Conservation (phyloP, 2,888 invertebrate genomes). For the Cheilosia urbana region DNA sequence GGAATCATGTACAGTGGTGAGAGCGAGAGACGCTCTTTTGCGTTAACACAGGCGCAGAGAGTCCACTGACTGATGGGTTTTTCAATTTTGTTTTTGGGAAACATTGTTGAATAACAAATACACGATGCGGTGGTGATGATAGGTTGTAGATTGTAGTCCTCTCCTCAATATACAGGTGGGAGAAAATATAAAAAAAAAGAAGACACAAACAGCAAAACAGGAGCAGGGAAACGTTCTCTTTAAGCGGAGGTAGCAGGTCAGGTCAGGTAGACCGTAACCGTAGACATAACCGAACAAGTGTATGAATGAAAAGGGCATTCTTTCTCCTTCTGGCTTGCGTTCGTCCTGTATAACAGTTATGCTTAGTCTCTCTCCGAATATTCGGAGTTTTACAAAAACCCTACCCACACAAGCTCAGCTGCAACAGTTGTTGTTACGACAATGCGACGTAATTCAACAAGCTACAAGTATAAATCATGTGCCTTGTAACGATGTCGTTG, state of each 20-base stretch:
- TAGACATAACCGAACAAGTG: slow-evolving; percentile 44
- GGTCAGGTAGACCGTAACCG: slow-evolving; percentile 34
- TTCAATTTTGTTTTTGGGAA: slow-evolving; percentile 18
- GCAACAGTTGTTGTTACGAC: slow-evolving; percentile 75
- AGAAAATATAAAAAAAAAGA: not conserved
- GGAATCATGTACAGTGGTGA: slow-evolving; percentile 45
- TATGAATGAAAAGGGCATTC: slow-evolving; percentile 60
- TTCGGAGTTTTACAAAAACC: slow-evolving; percentile 64
- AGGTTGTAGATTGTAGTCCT: slow-evolving; percentile 30
- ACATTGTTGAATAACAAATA: slow-evolving; percentile 56
- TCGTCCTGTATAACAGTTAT: slow-evolving; percentile 73
- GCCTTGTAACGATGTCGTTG: slow-evolving; percentile 48
- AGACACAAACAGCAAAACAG: not conserved
- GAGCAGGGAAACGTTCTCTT: slow-evolving; percentile 41
- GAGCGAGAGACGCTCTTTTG: slow-evolving; percentile 66
- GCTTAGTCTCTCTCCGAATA: slow-evolving; percentile 40
- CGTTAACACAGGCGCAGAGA: slow-evolving; percentile 74
- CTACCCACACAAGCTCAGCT: slow-evolving; percentile 63
- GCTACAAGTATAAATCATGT: slow-evolving; percentile 71
- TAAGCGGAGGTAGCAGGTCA: not conserved
- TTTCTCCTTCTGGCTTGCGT: slow-evolving; percentile 52
- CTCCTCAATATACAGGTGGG: slow-evolving; percentile 54
- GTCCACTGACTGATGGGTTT: slow-evolving; percentile 38
- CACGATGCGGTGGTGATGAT: slow-evolving; percentile 48
- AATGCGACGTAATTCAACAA: slow-evolving; percentile 71